Percentiles rank a stretch among this genome's conserved stretches.
Evolutionary conservation across 2,797 vertebrate genomes (phyloP).

Genomic region (Cuculus canorus): DNA sequence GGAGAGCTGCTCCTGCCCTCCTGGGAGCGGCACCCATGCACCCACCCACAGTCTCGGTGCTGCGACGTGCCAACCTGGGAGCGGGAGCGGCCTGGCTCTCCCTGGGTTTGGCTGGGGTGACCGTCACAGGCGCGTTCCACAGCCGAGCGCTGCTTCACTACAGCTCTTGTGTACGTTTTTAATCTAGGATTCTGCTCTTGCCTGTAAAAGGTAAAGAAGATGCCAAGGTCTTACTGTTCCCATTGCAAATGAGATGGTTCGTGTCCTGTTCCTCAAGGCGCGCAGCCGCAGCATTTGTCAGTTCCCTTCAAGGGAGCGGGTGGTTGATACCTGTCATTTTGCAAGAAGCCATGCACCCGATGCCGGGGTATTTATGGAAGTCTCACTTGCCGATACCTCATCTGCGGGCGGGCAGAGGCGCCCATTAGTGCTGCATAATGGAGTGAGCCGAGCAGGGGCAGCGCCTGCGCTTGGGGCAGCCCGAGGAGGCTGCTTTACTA

Average conservation of each 20-base stretch:
- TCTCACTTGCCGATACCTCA: constrained; percentile 49
- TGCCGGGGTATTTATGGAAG: constrained; percentile 67
- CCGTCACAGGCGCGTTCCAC: not conserved
- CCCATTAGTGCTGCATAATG: constrained; percentile 58
- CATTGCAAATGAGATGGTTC: constrained; percentile 66
- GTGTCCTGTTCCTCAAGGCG: constrained; percentile 62
- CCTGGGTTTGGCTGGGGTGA: not conserved
- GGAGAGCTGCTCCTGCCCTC: not conserved
- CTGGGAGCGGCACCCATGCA: too few relatives aligned
- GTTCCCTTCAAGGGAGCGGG: constrained; percentile 60
- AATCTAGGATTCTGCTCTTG: constrained; percentile 48
- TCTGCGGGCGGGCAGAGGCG: constrained; percentile 45
- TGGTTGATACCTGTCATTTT: constrained; percentile 71
- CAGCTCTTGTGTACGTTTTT: not conserved
- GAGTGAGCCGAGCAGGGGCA: constrained; percentile 50
- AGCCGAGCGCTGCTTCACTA: not conserved
- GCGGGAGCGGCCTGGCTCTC: fast-evolving
- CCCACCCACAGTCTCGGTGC: too few relatives aligned
- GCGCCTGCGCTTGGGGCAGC: constrained; percentile 1
- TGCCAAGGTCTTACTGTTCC: constrained; percentile 65
- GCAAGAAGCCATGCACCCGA: constrained; percentile 61
- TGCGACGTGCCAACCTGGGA: not conserved
- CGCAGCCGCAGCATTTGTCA: constrained; percentile 53
- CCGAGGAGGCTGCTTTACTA: constrained; percentile 59
- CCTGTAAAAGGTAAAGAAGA: constrained; percentile 59